Percentiles rank a stretch among this genome's conserved stretches.
phyloP scores from a whole-genome alignment of 2,113 vertebrate genomes.

The Trichomycterus rosablanca region DNA sequence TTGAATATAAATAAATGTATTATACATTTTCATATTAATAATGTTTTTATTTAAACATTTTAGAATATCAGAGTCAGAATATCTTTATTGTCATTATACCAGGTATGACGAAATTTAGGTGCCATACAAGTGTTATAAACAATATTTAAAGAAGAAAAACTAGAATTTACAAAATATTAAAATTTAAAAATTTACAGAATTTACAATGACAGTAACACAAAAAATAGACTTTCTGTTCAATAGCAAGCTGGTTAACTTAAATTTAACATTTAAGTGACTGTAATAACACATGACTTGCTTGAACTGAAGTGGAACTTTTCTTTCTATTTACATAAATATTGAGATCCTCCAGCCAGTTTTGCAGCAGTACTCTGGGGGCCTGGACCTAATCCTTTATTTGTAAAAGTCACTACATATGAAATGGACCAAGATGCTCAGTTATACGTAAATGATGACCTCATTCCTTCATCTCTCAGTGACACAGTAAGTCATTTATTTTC shows the following conservation, averaged over 20 bases:
- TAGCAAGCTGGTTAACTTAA: too few relatives aligned
- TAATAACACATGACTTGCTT: not conserved
- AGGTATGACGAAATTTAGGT: too few relatives aligned
- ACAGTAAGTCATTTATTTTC: constrained; percentile 47
- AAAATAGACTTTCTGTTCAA: not conserved
- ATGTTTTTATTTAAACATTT: too few relatives aligned
- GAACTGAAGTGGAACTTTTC: not conserved
- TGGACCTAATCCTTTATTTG: constrained; percentile 38
- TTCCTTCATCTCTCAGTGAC: constrained; percentile 62
- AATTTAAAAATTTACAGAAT: too few relatives aligned
- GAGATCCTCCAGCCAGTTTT: constrained; percentile 63
- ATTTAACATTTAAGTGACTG: not conserved
- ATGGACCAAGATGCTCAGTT: constrained; percentile 47
- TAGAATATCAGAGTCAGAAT: too few relatives aligned
- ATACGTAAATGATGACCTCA: constrained; percentile 53
- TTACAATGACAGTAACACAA: too few relatives aligned
- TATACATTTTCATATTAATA: too few relatives aligned
- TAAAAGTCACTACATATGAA: constrained; percentile 60
- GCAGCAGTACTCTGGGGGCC: constrained; percentile 71
- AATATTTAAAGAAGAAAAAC: too few relatives aligned
- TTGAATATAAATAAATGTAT: too few relatives aligned
- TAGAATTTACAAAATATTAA: too few relatives aligned
- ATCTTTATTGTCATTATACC: too few relatives aligned
- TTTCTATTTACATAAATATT: constrained; percentile 43
- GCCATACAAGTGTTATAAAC: too few relatives aligned